Conservation (phyloP, 2,797 vertebrate species). For the Arnoldichthys spilopterus region DNA sequence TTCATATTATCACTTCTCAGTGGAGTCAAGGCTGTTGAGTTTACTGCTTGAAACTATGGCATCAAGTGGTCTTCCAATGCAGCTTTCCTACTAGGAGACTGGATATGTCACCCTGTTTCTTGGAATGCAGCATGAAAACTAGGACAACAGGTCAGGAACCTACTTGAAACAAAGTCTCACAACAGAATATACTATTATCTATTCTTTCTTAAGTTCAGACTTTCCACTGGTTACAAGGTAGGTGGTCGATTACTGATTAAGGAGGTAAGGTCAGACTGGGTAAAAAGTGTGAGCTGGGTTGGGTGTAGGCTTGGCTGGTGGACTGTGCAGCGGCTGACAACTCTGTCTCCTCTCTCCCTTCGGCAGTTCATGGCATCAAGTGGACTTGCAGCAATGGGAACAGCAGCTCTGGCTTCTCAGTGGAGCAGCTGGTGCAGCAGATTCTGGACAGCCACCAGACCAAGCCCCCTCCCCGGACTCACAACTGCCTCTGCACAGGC, state of each 20-base stretch:
- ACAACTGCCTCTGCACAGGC: slow-evolving; percentile 99
- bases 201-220: too few relatives aligned
- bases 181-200: too few relatives aligned
- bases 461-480: slow-evolving; percentile 98
- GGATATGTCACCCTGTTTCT: background rate
- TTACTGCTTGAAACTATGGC: background rate
- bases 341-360: slow-evolving; percentile 80
- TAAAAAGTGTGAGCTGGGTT: slow-evolving; percentile 46
- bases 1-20: too few relatives aligned
- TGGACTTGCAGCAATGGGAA: slow-evolving; percentile 99
- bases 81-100: background rate
- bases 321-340: slow-evolving; percentile 73
- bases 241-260: background rate
- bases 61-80: background rate
- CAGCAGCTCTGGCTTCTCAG: slow-evolving; percentile 99
- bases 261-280: slow-evolving; percentile 17
- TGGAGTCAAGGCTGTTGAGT: background rate
- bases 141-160: background rate
- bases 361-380: slow-evolving; percentile 99
- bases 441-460: slow-evolving; percentile 99
- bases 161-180: background rate
- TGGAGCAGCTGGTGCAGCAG: slow-evolving; percentile 99
- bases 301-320: slow-evolving; percentile 71
- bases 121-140: background rate
- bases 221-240: too few relatives aligned